Evolutionary conservation across 2,113 vertebrate genomes (phyloP), one percentile per base, ranked within the genome.

Genomic region (Balaeniceps rex): DNA sequence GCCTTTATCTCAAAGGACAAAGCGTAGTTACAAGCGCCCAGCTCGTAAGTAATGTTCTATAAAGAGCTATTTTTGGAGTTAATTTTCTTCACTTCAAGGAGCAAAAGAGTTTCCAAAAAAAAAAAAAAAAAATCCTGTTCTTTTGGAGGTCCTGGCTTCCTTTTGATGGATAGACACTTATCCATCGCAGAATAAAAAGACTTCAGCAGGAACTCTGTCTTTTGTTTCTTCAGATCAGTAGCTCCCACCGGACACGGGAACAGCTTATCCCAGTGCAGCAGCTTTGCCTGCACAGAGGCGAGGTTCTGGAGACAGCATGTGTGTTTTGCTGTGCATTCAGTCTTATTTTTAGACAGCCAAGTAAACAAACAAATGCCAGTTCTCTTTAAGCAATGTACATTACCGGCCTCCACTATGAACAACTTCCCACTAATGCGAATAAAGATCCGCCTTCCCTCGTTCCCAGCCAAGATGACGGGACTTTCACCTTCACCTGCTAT

Each of bases 321-420:
- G 72, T 3, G 0, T 58, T 87, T 71, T 74, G 38, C 71, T 81
- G 52, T 22, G n/a, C n/a, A 10, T 79, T 91, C 76, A 74, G 61
- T 29, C 44, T 46, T 93, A 94, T 80, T 92, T 95, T 96, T 93
- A 91, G 92, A 46, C 52, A 66, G 40, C 21, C 87, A 91, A 84
- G n/a, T 83, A 91, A 95, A 90, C 40, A 83, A 80, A n/a, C 21
- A 63, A 68, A 79, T 42, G 21, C 31, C 57, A 84, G 31, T 11
- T 86, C 76, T 83, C 71, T 77, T 84, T 44, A 88, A 83, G 77
- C 51, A 78, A 60, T 5, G 42, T 15, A 83, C 71, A 64, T 85
- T 69, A 74, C 64, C 0, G 0, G 21, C 60, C 63, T 70, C 65
- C 0, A 0, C 82, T 87, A 72, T 24, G 61, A 93, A 6, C 66